Conservation (phyloP, 2,888 invertebrate genomes). For the Mechanitis messenoides region DNA sequence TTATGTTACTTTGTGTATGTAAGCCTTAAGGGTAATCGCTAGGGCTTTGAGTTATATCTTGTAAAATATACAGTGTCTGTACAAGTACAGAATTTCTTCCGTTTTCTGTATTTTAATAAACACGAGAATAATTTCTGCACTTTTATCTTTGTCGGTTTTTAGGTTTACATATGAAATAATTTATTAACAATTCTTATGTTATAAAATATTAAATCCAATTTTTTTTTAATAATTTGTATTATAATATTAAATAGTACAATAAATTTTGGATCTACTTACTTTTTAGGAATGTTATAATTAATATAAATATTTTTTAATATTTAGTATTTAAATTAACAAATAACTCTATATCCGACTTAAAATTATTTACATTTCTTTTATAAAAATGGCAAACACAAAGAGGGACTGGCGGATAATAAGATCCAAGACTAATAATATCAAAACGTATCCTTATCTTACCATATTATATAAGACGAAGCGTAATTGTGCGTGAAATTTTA, state of each 20-base stretch:
- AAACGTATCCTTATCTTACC: conserved; percentile 27
- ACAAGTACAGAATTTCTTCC: not conserved
- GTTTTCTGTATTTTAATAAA: conserved; percentile 5
- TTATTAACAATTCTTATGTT: no score
- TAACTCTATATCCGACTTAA: no score
- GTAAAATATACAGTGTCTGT: conserved; percentile 5
- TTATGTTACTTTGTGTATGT: conserved; percentile 4
- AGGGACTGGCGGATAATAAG: no score
- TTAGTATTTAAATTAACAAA: no score
- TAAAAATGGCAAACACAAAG: no score
- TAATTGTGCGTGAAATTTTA: conserved; percentile 61
- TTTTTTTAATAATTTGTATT: not conserved
- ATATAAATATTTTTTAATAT: no score
- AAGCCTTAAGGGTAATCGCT: conserved; percentile 6
- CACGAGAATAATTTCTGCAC: not conserved
- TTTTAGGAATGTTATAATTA: no score
- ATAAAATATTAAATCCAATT: no score
- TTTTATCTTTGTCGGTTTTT: conserved; percentile 1
- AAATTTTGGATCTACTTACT: no score
- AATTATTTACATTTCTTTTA: no score
- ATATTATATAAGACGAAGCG: conserved; percentile 43
- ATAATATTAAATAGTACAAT: no score
- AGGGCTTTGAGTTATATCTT: conserved; percentile 7
- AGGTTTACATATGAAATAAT: not conserved
- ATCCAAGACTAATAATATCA: conserved; percentile 14